A percentile compares a stretch with the other conserved stretches of the same genome.
These are phyloP conservation scores for Scelioninae gen. 2 DNA, from an alignment of 2,888 invertebrate genomes.

Conservation along the genomic window DNA sequence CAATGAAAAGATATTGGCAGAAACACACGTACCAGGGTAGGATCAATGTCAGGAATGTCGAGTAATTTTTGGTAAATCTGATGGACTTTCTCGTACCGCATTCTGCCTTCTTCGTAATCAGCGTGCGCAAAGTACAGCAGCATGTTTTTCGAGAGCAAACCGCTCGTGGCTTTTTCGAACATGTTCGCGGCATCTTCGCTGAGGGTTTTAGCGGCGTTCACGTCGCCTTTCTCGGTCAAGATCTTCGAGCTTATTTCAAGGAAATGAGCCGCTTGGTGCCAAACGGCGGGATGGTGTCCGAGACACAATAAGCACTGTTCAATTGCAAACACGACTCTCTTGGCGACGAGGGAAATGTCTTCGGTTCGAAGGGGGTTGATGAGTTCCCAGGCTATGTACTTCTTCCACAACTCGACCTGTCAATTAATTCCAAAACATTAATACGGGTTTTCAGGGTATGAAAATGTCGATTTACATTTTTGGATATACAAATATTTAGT, in stretches of 20 bases:
- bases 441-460: no score
- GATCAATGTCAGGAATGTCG: constrained; percentile 93
- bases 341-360: constrained; percentile 94
- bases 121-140: constrained; percentile 98
- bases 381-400: constrained; percentile 98
- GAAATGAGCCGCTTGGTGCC: constrained; percentile 99
- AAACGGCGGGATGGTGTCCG: constrained; percentile 98
- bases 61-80: constrained; percentile 95
- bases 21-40: constrained; percentile 92
- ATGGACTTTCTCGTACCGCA: constrained; percentile 97
- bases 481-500: no score
- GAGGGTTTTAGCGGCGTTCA: constrained; percentile 93
- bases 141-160: constrained; percentile 92
- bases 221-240: constrained; percentile 96
- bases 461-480: no score
- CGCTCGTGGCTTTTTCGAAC: constrained; percentile 94
- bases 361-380: constrained; percentile 97
- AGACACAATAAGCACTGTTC: constrained; percentile 97
- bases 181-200: constrained; percentile 96
- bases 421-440: not conserved
- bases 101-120: constrained; percentile 97
- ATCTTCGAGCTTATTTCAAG: constrained; percentile 95
- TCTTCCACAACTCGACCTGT: constrained; percentile 98
- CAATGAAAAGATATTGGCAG: no score
- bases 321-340: constrained; percentile 98